A percentile compares a stretch with the other conserved stretches of the same genome.
These are phyloP conservation scores for Chloropsis hardwickii DNA, from an alignment of 2,113 vertebrate species.

Conservation along the genomic window DNA sequence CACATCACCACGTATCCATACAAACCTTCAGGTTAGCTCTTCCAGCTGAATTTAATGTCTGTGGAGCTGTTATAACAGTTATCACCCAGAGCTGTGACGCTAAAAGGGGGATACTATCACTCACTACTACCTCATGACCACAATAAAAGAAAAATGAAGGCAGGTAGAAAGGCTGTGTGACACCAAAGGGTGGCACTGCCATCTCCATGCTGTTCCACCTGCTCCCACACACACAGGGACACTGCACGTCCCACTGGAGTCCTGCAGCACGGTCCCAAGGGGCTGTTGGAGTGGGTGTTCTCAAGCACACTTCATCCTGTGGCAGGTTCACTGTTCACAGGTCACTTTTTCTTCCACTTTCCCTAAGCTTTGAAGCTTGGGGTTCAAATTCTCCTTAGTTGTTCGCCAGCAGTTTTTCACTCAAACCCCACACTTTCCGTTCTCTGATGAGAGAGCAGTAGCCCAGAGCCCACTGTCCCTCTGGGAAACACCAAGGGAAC, in stretches of 20 bases:
- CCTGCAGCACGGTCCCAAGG: rapidly evolving
- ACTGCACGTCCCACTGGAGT: neutral
- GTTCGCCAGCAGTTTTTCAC: neutral
- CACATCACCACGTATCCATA: neutral
- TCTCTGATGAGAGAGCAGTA: neutral
- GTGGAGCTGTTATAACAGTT: neutral
- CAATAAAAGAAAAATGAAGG: neutral
- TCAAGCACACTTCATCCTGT: neutral
- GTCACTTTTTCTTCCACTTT: neutral
- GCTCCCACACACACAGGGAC: rapidly evolving
- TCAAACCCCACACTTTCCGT: neutral
- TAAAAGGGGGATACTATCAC: neutral
- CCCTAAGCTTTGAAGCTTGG: no score
- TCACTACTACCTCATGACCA: neutral
- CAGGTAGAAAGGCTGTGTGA: neutral
- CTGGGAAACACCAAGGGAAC: neutral
- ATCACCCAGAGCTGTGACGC: neutral
- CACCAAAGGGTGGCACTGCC: neutral
- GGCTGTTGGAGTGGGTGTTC: neutral
- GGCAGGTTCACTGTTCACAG: neutral
- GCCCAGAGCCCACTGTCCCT: neutral
- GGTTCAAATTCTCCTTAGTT: neutral
- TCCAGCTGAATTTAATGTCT: neutral
- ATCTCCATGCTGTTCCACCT: neutral
- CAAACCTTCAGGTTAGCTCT: neutral